A percentile compares a stretch with the other conserved stretches of the same genome.
phyloP scores from a whole-genome alignment of 1,140 invertebrate species.

The Chironomus striatipennis region DNA sequence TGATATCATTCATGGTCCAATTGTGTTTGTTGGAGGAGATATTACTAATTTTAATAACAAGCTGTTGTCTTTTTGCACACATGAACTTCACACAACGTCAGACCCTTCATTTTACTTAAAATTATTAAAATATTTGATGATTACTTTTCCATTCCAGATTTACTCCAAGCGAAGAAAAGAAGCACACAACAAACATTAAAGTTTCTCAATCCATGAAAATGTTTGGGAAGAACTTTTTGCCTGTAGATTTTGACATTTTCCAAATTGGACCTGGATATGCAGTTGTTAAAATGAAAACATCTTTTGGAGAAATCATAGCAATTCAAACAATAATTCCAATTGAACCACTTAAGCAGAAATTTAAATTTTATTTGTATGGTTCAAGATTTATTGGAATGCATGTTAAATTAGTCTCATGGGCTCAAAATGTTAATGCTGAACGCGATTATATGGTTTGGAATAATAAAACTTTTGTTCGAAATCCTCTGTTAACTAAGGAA shows the following conservation, averaged over 20 bases:
- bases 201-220: conserved; percentile 31
- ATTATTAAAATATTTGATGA: too few species aligned
- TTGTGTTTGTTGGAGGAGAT: conserved; percentile 48
- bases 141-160: background rate
- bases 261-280: conserved; percentile 77
- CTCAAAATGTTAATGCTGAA: conserved; percentile 73
- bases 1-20: conserved; percentile 58
- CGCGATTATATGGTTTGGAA: conserved; percentile 85
- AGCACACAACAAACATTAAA: conserved; percentile 28
- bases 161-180: conserved; percentile 17
- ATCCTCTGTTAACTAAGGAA: conserved; percentile 64
- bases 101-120: too few species aligned
- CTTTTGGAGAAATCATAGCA: conserved; percentile 57
- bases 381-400: conserved; percentile 50
- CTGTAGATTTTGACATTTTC: conserved; percentile 31
- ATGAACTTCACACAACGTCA: conserved; percentile 35
- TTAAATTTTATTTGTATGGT: conserved; percentile 67
- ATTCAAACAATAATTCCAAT: conserved; percentile 73
- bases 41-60: background rate
- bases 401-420: conserved; percentile 56
- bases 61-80: conserved; percentile 27
- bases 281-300: conserved; percentile 52
- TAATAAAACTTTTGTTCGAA: conserved; percentile 64
- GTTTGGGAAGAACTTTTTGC: conserved; percentile 30
- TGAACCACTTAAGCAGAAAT: conserved; percentile 65